Base-by-base conservation (phyloP, 2,113 vertebrate genomes). In the Macroglossus sobrinus region DNA sequence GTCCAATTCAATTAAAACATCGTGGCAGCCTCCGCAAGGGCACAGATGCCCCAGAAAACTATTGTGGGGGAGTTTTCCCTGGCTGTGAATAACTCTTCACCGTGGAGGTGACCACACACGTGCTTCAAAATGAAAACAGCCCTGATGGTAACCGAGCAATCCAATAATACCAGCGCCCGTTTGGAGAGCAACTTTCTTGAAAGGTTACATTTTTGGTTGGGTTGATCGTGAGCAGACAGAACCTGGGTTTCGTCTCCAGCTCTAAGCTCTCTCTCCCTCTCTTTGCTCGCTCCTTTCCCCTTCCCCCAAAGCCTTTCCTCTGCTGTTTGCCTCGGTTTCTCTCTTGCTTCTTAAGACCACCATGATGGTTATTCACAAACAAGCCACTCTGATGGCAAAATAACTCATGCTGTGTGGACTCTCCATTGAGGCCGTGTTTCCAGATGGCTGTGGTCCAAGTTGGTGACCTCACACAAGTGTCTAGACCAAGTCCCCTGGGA, bases 1-100 rank as follows among this genome's bases (percentile, higher is more conserved):
- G 94, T 95, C 96, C 89, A 96, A 84, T 96, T 98, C 98, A 98
- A 97, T 98, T 97, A 97, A 98, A 98, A 95, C 78, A 91, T 95
- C 72, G 93, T 97, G 97, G 98, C 98, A 98, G 97, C 81, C 96
- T 61, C 94, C 81, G 87, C 33, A 75, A 97, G 98, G 97, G 95
- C 96, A 97, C 98, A 98, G 97, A 98, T 95, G 93, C 98, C 98
- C 97, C 98, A 98, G 97, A 98, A 98, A 98, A 93, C 98, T 97
- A 97, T 98, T 97, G 94, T 97, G 92, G 93, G 93, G 89, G 93
- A 98, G 97, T 98, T 98, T 98, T 98, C 98, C 94, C 98, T 98
- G 98, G 98, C 98, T 30, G 24, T 93, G 97, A 94, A 97, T 88
- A 59, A 95, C 95, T 93, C 89, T 95, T 96, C 97, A 91, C 92